Base-by-base conservation (phyloP, 2,888 invertebrate species). In the Eledona agricola region DNA sequence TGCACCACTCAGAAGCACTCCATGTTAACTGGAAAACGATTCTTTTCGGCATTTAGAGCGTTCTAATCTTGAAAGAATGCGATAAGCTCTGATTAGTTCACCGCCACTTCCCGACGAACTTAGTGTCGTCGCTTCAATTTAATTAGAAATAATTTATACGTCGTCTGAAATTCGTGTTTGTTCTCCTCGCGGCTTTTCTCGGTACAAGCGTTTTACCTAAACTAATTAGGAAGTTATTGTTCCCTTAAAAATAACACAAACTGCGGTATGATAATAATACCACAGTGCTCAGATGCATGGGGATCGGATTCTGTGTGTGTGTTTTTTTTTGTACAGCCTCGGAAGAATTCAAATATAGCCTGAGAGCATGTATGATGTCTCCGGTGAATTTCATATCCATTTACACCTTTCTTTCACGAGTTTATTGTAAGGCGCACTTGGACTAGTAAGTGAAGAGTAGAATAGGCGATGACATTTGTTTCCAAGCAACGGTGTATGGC, bases 71-170 rank as follows among this genome's bases (percentile, higher is more conserved):
- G 10, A 25, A 40, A 40, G 40, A 40, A 40, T 40, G 40, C 17
- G 40, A 43, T 29, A 43, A 43, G 17, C 42, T 19, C 13, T 7
- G 31, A 38, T 25, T 38, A 38, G 25, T 38, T 40, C 28, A 28
- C 19, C 20, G 11, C 35, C 7, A 25, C 7, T n/a, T 15, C 11
- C 11, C 15, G 9, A n/a, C 5, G n/a, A 25, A 10, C 16, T 40
- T 28, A 37, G 23, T 10, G 37, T 28, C 25, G 6, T 23, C 28
- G 40, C 28, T 13, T 40, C 28, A 26, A 40, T 40, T 40, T 40
- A 26, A 40, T 40, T 40, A 40, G 26, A 40, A 40, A 40, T 40
- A 28, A 38, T 38, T 38, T 40, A 28, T 40, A 40, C 9, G 40
- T n/a, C n/a, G n/a, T 40, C 28, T 19, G n/a, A 10, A 28, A 19